Conservation (phyloP, 2,888 invertebrate genomes). For the Drosophila neonasuta region DNA sequence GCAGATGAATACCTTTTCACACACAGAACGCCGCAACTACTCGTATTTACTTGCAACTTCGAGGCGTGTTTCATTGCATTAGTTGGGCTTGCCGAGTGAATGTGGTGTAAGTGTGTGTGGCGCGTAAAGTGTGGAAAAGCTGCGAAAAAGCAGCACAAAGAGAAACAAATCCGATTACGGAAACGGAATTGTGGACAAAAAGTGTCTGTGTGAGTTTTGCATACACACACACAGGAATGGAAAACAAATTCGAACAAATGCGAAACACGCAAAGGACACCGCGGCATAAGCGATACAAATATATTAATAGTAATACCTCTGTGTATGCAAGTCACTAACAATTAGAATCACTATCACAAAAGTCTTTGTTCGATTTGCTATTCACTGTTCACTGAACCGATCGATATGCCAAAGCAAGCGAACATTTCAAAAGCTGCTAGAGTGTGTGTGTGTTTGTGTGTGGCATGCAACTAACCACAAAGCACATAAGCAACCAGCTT, state of each 20-base stretch:
- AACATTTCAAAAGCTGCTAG: background rate
- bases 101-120: conserved; percentile 6
- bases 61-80: conserved; percentile 18
- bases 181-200: conserved; percentile 55
- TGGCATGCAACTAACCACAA: background rate
- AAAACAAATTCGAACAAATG: conserved; percentile 4
- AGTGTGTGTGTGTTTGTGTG: background rate
- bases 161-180: conserved; percentile 64
- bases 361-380: background rate
- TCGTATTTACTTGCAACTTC: conserved; percentile 3
- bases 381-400: background rate
- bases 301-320: conserved; percentile 10
- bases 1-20: conserved; percentile 41
- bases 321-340: conserved; percentile 10
- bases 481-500: conserved; percentile 26
- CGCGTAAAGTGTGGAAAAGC: conserved; percentile 56
- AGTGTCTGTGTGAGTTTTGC: conserved; percentile 21
- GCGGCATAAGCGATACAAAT: conserved; percentile 3
- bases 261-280: conserved; percentile 12
- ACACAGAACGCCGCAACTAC: conserved; percentile 1
- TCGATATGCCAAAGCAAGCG: conserved; percentile 5
- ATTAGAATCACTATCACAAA: conserved; percentile 16
- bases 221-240: conserved; percentile 12
- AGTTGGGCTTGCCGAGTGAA: conserved; percentile 9
- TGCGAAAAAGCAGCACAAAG: conserved; percentile 43